Evolutionary conservation across 2,888 invertebrate genomes (phyloP), one percentile per base, ranked within the genome.

Genomic region (Erebia palarica): DNA sequence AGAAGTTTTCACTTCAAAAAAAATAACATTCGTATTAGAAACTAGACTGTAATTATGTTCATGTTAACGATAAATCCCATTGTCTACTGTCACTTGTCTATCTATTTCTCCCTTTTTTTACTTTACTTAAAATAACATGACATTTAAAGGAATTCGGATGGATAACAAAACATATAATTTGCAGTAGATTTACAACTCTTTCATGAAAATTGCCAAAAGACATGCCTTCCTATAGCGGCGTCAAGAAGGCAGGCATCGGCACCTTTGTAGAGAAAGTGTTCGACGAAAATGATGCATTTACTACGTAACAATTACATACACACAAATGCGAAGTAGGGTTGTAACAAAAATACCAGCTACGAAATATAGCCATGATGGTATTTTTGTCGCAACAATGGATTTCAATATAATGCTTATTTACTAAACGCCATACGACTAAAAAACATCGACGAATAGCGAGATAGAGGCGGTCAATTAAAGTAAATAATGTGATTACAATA

Each of bases 261-360:
- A 27, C 63, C 63, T 49, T 63, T 63, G 63, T 65, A 55, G 65
- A 55, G 65, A 65, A 65, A 65, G 65, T 65, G 65, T 57, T 65
- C 55, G 65, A 55, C 44, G 53, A 65, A 55, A 65, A 42, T 57
- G 65, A 55, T 65, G 65, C 65, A 65, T 65, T 65, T 51, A 60
- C 18, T 65, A 59, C 42, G 59, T 58, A 65, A 65, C 51, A 65
- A 70, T 70, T 65, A 65, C 44, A 65, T 55, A 57, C 55, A 65
- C 49, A 63, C 63, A 49, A 65, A 65, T 36, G 13, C 18, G 18
- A 13, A 55, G 8, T 57, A 65, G 65, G 65, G 65, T 18, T 65
- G 65, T 44, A 18, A 44, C 18, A 8, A 49, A 18, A 49, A n/a
- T 47, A 7, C 1, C 7, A 47, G 10, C 18, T 10, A 18, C 18